phyloP scores from a whole-genome alignment of 1,140 invertebrate species.

The Microplitis mediator region DNA sequence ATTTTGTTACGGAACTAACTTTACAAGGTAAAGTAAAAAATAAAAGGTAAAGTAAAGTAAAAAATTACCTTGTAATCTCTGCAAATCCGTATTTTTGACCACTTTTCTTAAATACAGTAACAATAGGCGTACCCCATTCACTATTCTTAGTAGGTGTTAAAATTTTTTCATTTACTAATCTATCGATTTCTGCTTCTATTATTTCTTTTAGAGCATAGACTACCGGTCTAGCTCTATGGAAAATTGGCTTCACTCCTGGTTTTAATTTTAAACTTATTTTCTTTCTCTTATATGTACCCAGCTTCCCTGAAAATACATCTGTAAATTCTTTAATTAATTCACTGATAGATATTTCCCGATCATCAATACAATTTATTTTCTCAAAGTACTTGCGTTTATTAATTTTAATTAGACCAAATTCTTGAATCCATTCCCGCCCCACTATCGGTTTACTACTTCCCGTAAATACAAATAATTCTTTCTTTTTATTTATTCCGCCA shows the following conservation, averaged over 20 bases:
- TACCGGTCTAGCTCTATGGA: conserved; percentile 37
- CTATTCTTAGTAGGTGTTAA: conserved; percentile 41
- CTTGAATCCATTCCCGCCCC: conserved; percentile 16
- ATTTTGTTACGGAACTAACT: too few relatives aligned
- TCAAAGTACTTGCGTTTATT: neutral
- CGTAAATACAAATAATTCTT: conserved; percentile 18
- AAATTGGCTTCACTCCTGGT: conserved; percentile 36
- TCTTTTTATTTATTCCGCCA: neutral
- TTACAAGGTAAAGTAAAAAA: too few relatives aligned
- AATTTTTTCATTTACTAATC: conserved; percentile 37
- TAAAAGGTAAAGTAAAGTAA: too few relatives aligned
- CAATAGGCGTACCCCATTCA: conserved; percentile 41
- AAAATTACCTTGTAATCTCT: conserved; percentile 17
- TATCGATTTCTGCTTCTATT: conserved; percentile 39
- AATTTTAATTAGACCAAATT: conserved; percentile 2
- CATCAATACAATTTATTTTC: too few relatives aligned
- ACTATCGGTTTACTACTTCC: conserved; percentile 21
- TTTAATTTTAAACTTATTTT: conserved; percentile 25
- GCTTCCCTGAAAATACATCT: conserved; percentile 11
- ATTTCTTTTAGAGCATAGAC: conserved; percentile 37
- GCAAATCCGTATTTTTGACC: neutral
- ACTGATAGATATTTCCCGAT: too few relatives aligned
- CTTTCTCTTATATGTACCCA: conserved; percentile 13
- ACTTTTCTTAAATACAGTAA: conserved; percentile 2
- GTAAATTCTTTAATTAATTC: conserved; percentile 9